phyloP scores from a whole-genome alignment of 2,113 vertebrate species.

The Amazona vittata region DNA sequence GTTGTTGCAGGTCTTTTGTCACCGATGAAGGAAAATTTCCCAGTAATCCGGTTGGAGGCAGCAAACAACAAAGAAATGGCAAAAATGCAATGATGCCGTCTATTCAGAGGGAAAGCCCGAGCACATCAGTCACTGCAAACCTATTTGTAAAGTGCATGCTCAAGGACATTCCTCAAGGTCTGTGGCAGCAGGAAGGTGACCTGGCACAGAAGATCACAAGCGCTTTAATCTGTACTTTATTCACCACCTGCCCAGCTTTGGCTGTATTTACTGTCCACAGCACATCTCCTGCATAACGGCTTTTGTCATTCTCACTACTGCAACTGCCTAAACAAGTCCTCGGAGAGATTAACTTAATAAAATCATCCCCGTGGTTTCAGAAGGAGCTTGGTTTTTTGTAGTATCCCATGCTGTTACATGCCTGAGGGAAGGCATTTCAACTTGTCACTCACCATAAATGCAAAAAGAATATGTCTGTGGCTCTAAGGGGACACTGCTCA shows the following conservation, averaged over 20 bases:
- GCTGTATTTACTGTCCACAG: background rate
- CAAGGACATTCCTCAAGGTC: background rate
- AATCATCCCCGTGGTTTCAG: background rate
- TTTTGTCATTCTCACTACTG: background rate
- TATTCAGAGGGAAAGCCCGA: background rate
- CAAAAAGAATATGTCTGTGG: background rate
- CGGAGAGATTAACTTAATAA: background rate
- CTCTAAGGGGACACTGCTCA: background rate
- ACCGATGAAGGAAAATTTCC: constrained; percentile 4
- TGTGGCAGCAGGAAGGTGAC: background rate
- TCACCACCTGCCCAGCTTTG: background rate
- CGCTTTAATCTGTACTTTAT: background rate
- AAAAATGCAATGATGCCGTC: background rate
- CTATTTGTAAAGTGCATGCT: background rate
- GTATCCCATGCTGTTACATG: background rate
- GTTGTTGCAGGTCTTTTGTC: background rate
- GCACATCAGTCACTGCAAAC: background rate
- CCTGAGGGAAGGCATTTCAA: background rate
- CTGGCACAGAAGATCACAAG: background rate
- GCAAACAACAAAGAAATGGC: constrained; percentile 70
- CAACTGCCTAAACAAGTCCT: background rate
- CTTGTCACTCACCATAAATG: background rate
- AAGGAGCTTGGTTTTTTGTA: background rate
- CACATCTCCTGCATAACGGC: accelerated
- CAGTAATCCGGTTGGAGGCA: constrained; percentile 75